Conservation (phyloP, 2,888 invertebrate species). For the Metacarcinus magister region DNA sequence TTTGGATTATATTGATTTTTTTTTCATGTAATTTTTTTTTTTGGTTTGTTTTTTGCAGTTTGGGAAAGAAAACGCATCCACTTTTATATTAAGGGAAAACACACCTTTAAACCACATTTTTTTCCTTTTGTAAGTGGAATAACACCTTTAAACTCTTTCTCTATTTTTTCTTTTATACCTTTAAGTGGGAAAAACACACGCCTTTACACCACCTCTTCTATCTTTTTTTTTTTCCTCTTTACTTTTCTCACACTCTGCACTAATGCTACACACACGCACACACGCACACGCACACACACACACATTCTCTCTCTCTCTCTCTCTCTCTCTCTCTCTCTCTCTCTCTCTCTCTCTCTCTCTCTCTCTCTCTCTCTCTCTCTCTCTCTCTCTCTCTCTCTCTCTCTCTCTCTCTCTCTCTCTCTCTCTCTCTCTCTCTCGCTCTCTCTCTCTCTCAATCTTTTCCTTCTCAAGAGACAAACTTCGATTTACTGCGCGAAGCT, state of each 20-base stretch:
- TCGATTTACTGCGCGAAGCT: not conserved
- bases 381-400: slow-evolving; percentile 34
- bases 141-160: not conserved
- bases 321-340: not conserved
- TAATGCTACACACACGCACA: too few relatives aligned
- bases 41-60: too few relatives aligned
- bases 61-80: too few relatives aligned
- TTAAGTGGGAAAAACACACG: not conserved
- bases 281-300: too few relatives aligned
- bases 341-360: too few relatives aligned
- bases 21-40: too few relatives aligned
- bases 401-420: not conserved
- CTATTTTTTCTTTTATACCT: not conserved
- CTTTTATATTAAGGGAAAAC: too few relatives aligned
- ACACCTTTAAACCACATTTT: too few relatives aligned
- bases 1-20: too few relatives aligned
- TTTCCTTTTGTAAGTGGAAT: too few relatives aligned
- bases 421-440: not conserved
- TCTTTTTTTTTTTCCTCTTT: not conserved
- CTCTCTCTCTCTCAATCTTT: not conserved
- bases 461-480: not conserved
- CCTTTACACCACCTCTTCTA: not conserved
- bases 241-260: not conserved
- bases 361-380: not conserved
- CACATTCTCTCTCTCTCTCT: not conserved